Evolutionary conservation across 2,113 vertebrate genomes (phyloP).

Genomic region (Taxidea taxus): DNA sequence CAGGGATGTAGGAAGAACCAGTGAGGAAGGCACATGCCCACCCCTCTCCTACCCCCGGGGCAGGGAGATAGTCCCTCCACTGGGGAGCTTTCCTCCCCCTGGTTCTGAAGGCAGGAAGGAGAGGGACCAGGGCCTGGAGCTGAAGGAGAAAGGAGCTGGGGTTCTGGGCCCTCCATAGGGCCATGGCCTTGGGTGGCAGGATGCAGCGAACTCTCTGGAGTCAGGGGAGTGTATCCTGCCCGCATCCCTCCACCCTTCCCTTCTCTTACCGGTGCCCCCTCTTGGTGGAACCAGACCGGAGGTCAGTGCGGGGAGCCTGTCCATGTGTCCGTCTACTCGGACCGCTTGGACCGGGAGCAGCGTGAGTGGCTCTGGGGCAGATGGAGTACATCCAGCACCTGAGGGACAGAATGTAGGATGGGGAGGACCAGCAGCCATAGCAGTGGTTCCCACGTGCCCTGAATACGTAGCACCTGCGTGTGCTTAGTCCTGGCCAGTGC

Average conservation of each 20-base stretch:
- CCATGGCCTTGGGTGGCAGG: too few species aligned
- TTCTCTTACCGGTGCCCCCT: not conserved
- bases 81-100: too few species aligned
- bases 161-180: not conserved
- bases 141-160: not conserved
- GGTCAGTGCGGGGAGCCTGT: not conserved
- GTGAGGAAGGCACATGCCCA: not conserved
- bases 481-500: not conserved
- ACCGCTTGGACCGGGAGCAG: not conserved
- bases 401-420: not conserved
- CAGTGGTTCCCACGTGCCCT: not conserved
- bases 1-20: not conserved
- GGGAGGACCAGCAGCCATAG: accelerated
- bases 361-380: not conserved
- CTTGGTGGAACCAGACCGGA: not conserved
- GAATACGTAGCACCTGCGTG: not conserved
- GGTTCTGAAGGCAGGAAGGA: not conserved
- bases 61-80: accelerated
- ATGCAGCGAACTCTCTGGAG: not conserved
- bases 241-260: accelerated
- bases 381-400: not conserved
- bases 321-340: accelerated
- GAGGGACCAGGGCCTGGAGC: not conserved
- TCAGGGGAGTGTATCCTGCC: not conserved
- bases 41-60: accelerated